These are phyloP conservation scores for Saguinus imperator DNA, from an alignment of 2,113 vertebrate genomes.

Conservation along the genomic window DNA sequence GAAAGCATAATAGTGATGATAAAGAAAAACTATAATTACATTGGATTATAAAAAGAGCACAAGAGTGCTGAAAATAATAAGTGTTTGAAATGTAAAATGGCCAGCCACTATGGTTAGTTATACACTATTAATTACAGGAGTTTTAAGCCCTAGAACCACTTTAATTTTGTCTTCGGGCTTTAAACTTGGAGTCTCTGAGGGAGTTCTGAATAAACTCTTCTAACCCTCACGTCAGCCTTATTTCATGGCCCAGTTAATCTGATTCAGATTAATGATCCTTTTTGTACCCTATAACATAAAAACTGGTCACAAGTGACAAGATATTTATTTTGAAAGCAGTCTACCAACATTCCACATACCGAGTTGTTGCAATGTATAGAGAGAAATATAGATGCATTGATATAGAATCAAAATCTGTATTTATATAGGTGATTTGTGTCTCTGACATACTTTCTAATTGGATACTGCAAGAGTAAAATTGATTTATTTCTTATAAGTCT, in stretches of 20 bases:
- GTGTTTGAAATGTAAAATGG: neutral
- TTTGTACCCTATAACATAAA: slow-evolving; percentile 36
- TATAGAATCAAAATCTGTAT: neutral
- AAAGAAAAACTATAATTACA: slow-evolving; percentile 46
- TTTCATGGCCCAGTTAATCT: slow-evolving; percentile 49
- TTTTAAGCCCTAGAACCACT: neutral
- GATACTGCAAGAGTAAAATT: neutral
- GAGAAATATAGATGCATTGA: neutral
- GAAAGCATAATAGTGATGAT: neutral
- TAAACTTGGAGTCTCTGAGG: neutral
- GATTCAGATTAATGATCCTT: slow-evolving; percentile 43
- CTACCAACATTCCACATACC: neutral
- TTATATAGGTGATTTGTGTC: neutral
- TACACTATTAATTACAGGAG: slow-evolving; percentile 42
- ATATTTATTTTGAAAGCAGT: slow-evolving; percentile 56
- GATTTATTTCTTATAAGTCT: neutral
- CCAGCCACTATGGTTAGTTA: neutral
- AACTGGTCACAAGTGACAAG: slow-evolving; percentile 49
- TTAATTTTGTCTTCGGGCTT: neutral
- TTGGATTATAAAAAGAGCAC: neutral
- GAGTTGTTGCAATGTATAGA: neutral
- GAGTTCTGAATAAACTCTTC: slow-evolving; percentile 20
- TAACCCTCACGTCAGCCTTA: neutral
- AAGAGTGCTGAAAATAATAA: slow-evolving; percentile 10
- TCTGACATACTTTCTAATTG: neutral